Conservation (phyloP, 2,888 invertebrate species). For the Eupeodes latifasciatus region DNA sequence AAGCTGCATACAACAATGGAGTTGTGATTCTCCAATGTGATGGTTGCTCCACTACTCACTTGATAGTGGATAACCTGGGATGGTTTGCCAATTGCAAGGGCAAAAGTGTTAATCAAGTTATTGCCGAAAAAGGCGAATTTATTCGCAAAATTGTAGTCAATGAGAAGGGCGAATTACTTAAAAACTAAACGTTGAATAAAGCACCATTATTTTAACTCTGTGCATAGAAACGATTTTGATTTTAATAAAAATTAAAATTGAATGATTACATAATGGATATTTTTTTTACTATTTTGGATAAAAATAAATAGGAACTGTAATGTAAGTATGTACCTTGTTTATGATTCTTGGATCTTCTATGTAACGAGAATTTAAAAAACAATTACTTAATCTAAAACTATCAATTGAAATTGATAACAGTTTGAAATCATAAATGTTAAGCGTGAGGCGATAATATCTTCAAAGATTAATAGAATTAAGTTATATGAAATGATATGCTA, state of each 20-base stretch:
- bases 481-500: no score
- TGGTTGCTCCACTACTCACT: slow-evolving; percentile 82
- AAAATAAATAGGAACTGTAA: neutral
- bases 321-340: no score
- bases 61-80: slow-evolving; percentile 82
- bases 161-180: slow-evolving; percentile 81
- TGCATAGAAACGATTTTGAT: slow-evolving; percentile 16
- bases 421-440: no score
- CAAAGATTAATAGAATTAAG: no score
- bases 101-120: slow-evolving; percentile 80
- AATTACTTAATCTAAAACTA: no score
- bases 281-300: neutral
- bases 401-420: no score
- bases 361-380: no score
- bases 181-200: slow-evolving; percentile 41
- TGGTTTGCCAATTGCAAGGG: slow-evolving; percentile 80
- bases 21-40: slow-evolving; percentile 83
- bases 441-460: no score
- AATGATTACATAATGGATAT: slow-evolving; percentile 22
- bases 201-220: slow-evolving; percentile 22
- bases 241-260: slow-evolving; percentile 28
- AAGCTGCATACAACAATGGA: slow-evolving; percentile 81
- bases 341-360: no score
- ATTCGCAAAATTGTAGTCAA: slow-evolving; percentile 80
- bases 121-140: slow-evolving; percentile 79